Evolutionary conservation across 2,797 vertebrate genomes (phyloP), one percentile per base, ranked within the genome.

Genomic region (Brachyrhaphis roseni): DNA sequence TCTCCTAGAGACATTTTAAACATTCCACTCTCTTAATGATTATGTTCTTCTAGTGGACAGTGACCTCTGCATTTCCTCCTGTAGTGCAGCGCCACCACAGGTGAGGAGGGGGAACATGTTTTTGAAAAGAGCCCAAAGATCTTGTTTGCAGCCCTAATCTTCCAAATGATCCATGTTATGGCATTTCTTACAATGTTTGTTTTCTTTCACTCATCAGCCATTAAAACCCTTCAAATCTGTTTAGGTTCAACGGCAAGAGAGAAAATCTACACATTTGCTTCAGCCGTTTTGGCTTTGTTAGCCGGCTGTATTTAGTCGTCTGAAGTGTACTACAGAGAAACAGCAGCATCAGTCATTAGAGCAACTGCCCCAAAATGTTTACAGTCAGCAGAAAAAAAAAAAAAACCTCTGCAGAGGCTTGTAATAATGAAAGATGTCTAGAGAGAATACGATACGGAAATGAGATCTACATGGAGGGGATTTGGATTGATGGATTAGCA

Each of bases 391-490:
- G 57, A 73, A 49, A 73, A 49, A 20, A 2, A 68, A 57, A 59
- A 39, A 7, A 68, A 57, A 28, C 0, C 41, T 12, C 18, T 12
- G 51, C 74, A 43, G 53, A 80, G 51, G n/a, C 46, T 46, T 62
- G n/a, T 51, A 75, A 71, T 47, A 72, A 55, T 75, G 16, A 47
- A 28, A 23, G 34, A 55, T 45, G 36, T 80, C n/a, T 2, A 53
- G 8, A 28, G 3, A 68, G 43, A 71, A 49, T 12, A 76, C 6
- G 62, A 71, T 5, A 64, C 36, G 73, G 49, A 36, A 64, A 51
- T 34, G 46, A 8, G 36, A 15, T 28, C 46, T 64, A 41, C 49
- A 31, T 4, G 47, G 13, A 4, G 3, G 28, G 23, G 18, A 34
- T 18, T 18, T 45, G 23, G 26, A 74, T 57, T 36, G 49, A 59